Percentiles rank a stretch among this genome's conserved stretches.
These are phyloP conservation scores for Metridium senile DNA, from an alignment of 92 coral and sea anemone genomes.

Conservation along the genomic window DNA sequence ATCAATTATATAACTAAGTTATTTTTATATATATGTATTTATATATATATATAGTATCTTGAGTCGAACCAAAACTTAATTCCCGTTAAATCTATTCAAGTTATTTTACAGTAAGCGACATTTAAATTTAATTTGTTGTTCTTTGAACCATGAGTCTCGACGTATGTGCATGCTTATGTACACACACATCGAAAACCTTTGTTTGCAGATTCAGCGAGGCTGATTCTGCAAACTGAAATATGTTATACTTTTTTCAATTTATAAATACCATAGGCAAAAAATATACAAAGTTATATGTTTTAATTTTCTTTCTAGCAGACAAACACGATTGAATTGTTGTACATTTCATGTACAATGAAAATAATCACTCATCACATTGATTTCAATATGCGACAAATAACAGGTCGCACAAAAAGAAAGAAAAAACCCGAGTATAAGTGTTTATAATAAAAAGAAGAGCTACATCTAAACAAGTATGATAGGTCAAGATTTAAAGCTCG, in stretches of 20 bases:
- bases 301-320: neutral
- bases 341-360: neutral
- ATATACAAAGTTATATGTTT: neutral
- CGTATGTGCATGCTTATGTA: constrained; percentile 10
- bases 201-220: constrained; percentile 23
- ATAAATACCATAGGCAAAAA: constrained; percentile 8
- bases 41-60: neutral
- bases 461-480: neutral
- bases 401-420: neutral
- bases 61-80: neutral
- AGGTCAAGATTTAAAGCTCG: constrained; percentile 6
- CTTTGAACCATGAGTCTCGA: constrained; percentile 21
- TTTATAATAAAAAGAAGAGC: neutral
- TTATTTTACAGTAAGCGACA: neutral
- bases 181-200: neutral
- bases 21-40: no score
- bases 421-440: neutral
- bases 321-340: neutral
- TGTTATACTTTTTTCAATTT: neutral
- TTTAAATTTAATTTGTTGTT: neutral
- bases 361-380: neutral
- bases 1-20: neutral
- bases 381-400: neutral
- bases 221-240: neutral
- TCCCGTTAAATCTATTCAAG: neutral